Base-by-base conservation (phyloP, 2,888 invertebrate species). In the Augiades crinisus region DNA sequence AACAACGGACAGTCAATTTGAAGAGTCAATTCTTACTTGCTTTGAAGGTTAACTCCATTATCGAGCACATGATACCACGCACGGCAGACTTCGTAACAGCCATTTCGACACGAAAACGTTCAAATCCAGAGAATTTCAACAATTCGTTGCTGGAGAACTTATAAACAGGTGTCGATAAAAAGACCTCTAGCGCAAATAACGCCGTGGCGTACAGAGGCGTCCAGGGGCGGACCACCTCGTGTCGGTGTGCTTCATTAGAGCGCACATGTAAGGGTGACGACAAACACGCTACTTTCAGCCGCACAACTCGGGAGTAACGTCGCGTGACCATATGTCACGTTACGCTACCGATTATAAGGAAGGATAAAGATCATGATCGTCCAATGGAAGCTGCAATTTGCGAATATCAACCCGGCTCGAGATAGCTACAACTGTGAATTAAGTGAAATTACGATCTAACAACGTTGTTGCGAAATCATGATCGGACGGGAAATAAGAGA, bases 11-110 rank as follows among this genome's bases (percentile, higher is more conserved):
- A n/a, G n/a, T n/a, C n/a, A n/a, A n/a, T n/a, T n/a, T n/a, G n/a
- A n/a, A n/a, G n/a, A n/a, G n/a, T n/a, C n/a, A n/a, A n/a, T n/a
- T n/a, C 85, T 88, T 87, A 89, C 89, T 89, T 83, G 89, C 89
- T 89, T 81, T 88, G 65, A 89, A 89, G 56, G 89, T 89, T 63
- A 89, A 81, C 71, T 89, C 89, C 87, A 89, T 85, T 59, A 89
- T 77, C 54, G 87, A 81, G 65, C 87, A 89, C 89, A 89, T 89
- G 62, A 88, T 78, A 55, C 89, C 89, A 54, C 89, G 84, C 45
- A 89, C 85, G 46, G 78, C 80, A 37, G 87, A 81, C 65, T 85
- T 88, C 10, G 89, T 88, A 50, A 82, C 72, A 27, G 86, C 79
- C 87, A 87, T 87, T 55, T 70, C 65, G 41, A 38, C 44, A 34